Conservation (phyloP, 92 coral and sea anemone species). For the Zoanthus sociatus region DNA sequence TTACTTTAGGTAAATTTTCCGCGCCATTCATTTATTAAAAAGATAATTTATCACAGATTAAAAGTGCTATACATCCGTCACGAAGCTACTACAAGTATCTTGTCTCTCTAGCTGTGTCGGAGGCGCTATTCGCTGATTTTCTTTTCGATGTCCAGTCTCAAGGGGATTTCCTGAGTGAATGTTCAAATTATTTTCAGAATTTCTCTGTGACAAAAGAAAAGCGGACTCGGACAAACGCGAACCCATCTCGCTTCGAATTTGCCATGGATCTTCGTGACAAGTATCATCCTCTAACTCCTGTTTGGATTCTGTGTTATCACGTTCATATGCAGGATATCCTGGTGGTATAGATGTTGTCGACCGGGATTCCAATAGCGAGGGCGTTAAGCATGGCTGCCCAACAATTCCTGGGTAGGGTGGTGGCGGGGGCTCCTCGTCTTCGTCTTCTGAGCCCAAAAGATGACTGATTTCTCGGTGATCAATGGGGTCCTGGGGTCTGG, state of each 20-base stretch:
- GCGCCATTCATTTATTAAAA: no score
- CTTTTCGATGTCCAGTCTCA: constrained; percentile 26
- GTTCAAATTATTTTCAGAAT: constrained; percentile 17
- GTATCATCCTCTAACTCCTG: background rate
- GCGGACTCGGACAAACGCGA: constrained; percentile 27
- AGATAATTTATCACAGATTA: background rate
- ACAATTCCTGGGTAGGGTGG: constrained; percentile 79
- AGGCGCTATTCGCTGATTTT: constrained; percentile 54
- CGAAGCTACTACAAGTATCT: constrained; percentile 86
- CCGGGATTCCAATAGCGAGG: background rate
- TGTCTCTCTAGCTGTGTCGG: constrained; percentile 71
- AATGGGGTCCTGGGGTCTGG: constrained; percentile 64
- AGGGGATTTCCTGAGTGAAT: constrained; percentile 4
- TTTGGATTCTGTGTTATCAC: constrained; percentile 15
- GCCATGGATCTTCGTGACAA: constrained; percentile 29
- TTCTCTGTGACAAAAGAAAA: constrained; percentile 15
- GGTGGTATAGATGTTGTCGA: constrained; percentile 31
- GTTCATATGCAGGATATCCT: constrained; percentile 30
- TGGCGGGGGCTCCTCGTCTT: constrained; percentile 88
- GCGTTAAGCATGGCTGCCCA: constrained; percentile 23
- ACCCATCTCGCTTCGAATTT: constrained; percentile 20
- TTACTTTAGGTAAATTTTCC: no score
- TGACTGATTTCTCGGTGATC: constrained; percentile 86
- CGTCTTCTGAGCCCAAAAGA: constrained; percentile 77
- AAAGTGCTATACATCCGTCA: constrained; percentile 71